Percentiles rank a stretch among this genome's conserved stretches.
Evolutionary conservation across 2,797 vertebrate genomes (phyloP).

Genomic region (Dermochelys coriacea): DNA sequence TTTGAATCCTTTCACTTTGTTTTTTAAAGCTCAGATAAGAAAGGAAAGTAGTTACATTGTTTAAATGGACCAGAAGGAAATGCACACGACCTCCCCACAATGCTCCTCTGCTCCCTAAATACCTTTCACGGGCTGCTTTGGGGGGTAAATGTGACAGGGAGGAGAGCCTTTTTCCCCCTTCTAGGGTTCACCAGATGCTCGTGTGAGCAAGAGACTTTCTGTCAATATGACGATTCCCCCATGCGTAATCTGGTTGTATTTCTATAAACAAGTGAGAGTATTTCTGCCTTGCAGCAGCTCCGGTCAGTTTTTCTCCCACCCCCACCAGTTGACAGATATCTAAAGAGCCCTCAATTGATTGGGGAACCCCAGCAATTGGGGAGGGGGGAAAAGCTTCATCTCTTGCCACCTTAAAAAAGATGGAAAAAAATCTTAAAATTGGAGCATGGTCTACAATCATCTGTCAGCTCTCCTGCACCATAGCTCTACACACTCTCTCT

Average conservation of each 20-base stretch:
- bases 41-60: constrained; percentile 64
- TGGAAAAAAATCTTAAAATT: constrained; percentile 58
- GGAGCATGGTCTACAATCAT: constrained; percentile 68
- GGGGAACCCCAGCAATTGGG: constrained; percentile 57
- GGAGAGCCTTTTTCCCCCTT: constrained; percentile 44
- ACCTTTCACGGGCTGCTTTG: not conserved
- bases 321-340: constrained; percentile 39
- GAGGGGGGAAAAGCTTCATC: constrained; percentile 63
- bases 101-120: not conserved
- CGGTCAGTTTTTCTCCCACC: not conserved
- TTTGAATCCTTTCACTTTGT: constrained; percentile 40
- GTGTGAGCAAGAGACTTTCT: not conserved
- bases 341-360: constrained; percentile 70
- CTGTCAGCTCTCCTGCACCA: constrained; percentile 54
- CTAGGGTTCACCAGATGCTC: not conserved
- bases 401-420: constrained; percentile 38
- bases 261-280: constrained; percentile 7
- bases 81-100: not conserved
- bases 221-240: not conserved
- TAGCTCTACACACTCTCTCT: constrained; percentile 36
- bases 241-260: not conserved
- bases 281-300: not conserved
- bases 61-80: constrained; percentile 47
- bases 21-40: constrained; percentile 69
- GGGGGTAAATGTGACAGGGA: not conserved